Base-by-base conservation (phyloP, 2,113 vertebrate genomes). In the Tachycineta bicolor region DNA sequence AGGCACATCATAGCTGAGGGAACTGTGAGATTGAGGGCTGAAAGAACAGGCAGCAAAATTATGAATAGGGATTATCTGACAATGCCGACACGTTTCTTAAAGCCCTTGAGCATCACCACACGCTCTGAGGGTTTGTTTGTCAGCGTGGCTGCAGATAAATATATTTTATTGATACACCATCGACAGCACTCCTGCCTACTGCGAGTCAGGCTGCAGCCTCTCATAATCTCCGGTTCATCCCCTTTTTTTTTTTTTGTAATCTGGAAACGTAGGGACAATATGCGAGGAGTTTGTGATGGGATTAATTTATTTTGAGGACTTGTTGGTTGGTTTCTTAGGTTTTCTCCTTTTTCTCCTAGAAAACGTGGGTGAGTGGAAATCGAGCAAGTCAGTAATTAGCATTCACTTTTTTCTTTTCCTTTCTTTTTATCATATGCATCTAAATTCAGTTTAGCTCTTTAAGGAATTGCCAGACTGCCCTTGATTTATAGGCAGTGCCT, bases 21-120 rank as follows among this genome's bases (percentile, higher is more conserved):
- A 91, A 97, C 94, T 90, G 97, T 75, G 97, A 97, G 97, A 96
- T 92, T 95, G 95, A 94, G 95, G 95, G 96, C 88, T 97, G 97
- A 92, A 55, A 93, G 75, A 60, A 83, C 77, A 94, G 87, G 1
- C 93, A 96, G 94, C 64, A 60, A 93, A 94, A 96, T 98, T 96
- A 94, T 82, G 89, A 96, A 96, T 84, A 96, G 90, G 94, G 96
- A 96, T 95, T 96, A 97, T 60, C 92, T 91, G 93, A 87, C 97
- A 94, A 90, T 82, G 83, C 93, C 95, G 53, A 93, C 95, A 75
- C 78, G 88, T 96, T 96, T 77, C 92, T 93, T 80, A 91, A 71
- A 87, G 86, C 91, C 92, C 87, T 62, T 34, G 68, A 96, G 73
- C 84, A 87, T 94, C 89, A 64, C 93, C 83, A 67, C 82, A 80